These are phyloP conservation scores for Drosophila ficusphila DNA, from an alignment of 1,140 invertebrate genomes.

Conservation along the genomic window DNA sequence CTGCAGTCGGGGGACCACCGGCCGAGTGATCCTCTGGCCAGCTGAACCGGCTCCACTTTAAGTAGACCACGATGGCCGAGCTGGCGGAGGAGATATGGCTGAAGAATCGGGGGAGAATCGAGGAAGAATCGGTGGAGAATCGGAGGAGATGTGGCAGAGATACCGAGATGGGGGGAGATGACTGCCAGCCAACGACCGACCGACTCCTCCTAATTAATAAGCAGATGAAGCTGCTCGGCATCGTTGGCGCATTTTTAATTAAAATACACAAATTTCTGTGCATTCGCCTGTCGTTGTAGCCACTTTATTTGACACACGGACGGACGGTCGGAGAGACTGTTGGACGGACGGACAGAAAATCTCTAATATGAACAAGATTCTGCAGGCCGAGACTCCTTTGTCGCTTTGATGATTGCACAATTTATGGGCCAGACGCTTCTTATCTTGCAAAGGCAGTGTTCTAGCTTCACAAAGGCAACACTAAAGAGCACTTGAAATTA, in stretches of 20 bases:
- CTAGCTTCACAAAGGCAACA: neutral
- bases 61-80: slow-evolving; percentile 39
- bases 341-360: slow-evolving; percentile 20
- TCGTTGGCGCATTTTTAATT: slow-evolving; percentile 73
- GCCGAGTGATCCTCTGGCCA: slow-evolving; percentile 62
- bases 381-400: slow-evolving; percentile 34
- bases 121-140: too few relatives aligned
- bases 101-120: too few relatives aligned
- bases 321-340: slow-evolving; percentile 1
- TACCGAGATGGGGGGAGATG: neutral
- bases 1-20: slow-evolving; percentile 57
- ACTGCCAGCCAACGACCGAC: slow-evolving; percentile 27
- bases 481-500: neutral
- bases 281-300: slow-evolving; percentile 59
- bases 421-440: slow-evolving; percentile 53
- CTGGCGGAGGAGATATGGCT: neutral
- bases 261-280: slow-evolving; percentile 79
- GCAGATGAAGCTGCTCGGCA: slow-evolving; percentile 71
- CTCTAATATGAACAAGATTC: slow-evolving; percentile 39
- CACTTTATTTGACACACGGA: slow-evolving; percentile 63
- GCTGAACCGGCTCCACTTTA: slow-evolving; percentile 41
- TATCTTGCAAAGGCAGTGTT: slow-evolving; percentile 30
- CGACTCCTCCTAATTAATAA: slow-evolving; percentile 69
- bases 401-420: slow-evolving; percentile 57
- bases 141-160: neutral